Percentiles rank a stretch among this genome's conserved stretches.
phyloP scores from a whole-genome alignment of 35 echinoderm and acorn worm genomes.

The Eucidaris tribuloides region DNA sequence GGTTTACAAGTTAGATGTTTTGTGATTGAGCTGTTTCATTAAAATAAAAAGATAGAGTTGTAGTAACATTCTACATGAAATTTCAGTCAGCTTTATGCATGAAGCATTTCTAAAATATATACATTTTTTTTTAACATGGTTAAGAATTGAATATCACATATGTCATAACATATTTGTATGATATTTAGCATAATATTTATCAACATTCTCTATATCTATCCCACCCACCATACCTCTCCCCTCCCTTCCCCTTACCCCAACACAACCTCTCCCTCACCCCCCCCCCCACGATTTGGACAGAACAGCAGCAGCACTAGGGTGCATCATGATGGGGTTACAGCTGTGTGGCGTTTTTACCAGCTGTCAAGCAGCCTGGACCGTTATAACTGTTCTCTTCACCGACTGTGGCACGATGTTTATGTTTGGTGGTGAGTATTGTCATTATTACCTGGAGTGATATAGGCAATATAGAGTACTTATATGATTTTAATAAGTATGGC shows the following conservation, averaged over 20 bases:
- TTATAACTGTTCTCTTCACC: constrained; percentile 70
- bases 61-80: no score
- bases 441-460: no score
- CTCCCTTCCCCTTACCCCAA: neutral
- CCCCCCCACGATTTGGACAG: constrained; percentile 57
- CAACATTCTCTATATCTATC: neutral
- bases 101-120: no score
- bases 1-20: no score
- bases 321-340: constrained; percentile 70
- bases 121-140: neutral
- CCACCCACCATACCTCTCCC: no score
- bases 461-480: no score
- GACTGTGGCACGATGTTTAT: constrained; percentile 92
- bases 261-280: no score
- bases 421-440: constrained; percentile 75
- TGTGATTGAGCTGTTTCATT: no score
- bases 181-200: neutral
- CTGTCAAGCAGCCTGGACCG: constrained; percentile 80
- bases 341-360: constrained; percentile 85
- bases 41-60: no score
- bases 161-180: neutral
- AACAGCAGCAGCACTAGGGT: constrained; percentile 53
- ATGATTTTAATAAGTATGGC: no score
- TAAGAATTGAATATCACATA: neutral
- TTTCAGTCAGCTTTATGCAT: no score